A percentile compares a stretch with the other conserved stretches of the same genome.
phyloP scores from a whole-genome alignment of 2,888 invertebrate species.

The Nowickia ferox region DNA sequence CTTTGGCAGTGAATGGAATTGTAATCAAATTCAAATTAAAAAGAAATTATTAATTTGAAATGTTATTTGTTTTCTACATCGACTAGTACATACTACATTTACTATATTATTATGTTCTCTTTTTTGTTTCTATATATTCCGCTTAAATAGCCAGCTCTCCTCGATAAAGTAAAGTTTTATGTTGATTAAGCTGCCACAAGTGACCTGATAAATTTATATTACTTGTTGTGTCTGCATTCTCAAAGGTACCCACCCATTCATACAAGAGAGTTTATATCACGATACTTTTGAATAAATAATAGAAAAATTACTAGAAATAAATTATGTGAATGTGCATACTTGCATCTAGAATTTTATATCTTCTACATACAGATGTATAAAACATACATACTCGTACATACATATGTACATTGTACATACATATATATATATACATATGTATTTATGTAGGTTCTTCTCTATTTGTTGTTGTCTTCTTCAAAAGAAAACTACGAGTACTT shows the following conservation, averaged over 20 bases:
- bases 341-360: too few relatives aligned
- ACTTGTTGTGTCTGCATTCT: slow-evolving; percentile 39
- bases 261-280: slow-evolving; percentile 5
- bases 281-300: slow-evolving; percentile 46
- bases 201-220: slow-evolving; percentile 61
- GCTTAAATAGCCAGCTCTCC: slow-evolving; percentile 35
- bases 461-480: neutral
- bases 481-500: slow-evolving; percentile 50
- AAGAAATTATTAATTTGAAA: slow-evolving; percentile 50
- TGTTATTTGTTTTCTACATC: slow-evolving; percentile 13
- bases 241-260: slow-evolving; percentile 9
- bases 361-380: too few relatives aligned
- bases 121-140: neutral
- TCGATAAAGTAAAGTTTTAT: slow-evolving; percentile 47
- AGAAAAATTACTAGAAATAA: slow-evolving; percentile 56
- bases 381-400: neutral
- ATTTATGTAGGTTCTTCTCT: slow-evolving; percentile 10
- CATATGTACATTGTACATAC: too few relatives aligned
- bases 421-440: slow-evolving; percentile 1
- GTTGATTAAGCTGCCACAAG: slow-evolving; percentile 64
- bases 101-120: neutral
- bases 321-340: slow-evolving; percentile 28
- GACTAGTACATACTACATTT: too few relatives aligned
- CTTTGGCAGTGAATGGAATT: neutral
- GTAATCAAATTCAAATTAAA: slow-evolving; percentile 40